Conservation (phyloP, 2,888 invertebrate species). For the Carpatolechia fugitivella region DNA sequence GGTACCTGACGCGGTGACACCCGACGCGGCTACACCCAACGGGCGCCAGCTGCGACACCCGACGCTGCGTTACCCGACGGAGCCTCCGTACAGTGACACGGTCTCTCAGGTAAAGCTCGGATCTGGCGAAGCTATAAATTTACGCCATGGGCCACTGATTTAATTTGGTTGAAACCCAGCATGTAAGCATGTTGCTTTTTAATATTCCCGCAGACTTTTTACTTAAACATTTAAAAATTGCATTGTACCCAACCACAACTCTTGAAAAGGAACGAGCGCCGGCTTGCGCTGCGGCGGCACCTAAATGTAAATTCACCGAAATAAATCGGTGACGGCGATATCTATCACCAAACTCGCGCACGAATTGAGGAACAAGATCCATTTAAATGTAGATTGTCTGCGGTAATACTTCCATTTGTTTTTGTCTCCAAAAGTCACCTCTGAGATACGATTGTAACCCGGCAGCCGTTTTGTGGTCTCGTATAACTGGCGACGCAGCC, state of each 20-base stretch:
- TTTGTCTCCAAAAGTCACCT: constrained; percentile 64
- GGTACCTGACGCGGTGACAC: too few species aligned
- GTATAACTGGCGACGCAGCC: constrained; percentile 30
- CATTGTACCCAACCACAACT: not conserved
- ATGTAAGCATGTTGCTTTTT: too few species aligned
- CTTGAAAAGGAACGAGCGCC: not conserved
- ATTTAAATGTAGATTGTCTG: constrained; percentile 78
- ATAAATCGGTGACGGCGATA: constrained; percentile 72
- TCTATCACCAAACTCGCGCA: constrained; percentile 73
- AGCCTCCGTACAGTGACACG: too few species aligned
- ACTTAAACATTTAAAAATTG: too few species aligned
- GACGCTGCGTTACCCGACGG: too few species aligned
- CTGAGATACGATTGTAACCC: constrained; percentile 60
- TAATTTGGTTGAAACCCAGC: too few species aligned
- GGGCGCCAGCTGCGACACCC: too few species aligned
- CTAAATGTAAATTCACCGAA: constrained; percentile 67
- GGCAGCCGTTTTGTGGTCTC: constrained; percentile 55
- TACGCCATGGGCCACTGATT: too few species aligned
- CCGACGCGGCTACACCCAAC: too few species aligned
- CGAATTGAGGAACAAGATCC: constrained; percentile 76
- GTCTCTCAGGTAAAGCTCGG: too few species aligned
- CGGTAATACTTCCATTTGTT: constrained; percentile 78
- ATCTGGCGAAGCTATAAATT: too few species aligned
- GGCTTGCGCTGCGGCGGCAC: constrained; percentile 24
- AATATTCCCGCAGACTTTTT: too few species aligned